Conservation (phyloP, 2,113 vertebrate genomes). For the Phrynocephalus versicolor region DNA sequence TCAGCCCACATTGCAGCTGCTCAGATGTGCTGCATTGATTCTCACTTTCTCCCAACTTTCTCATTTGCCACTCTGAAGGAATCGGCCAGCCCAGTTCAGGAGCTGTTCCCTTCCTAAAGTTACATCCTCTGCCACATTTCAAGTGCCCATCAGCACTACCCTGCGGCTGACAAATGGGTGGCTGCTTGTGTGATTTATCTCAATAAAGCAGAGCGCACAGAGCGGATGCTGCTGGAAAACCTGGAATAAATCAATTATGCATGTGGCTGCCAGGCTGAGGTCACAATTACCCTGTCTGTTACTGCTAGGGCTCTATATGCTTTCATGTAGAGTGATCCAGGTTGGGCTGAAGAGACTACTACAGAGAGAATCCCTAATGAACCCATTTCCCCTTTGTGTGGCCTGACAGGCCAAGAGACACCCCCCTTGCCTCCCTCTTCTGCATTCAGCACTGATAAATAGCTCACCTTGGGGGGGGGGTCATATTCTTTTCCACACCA, state of each 20-base stretch:
- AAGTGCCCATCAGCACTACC: background rate
- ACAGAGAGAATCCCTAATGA: background rate
- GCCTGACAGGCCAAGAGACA: background rate
- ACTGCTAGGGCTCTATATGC: background rate
- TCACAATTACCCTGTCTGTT: conserved; percentile 11
- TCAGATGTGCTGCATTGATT: background rate
- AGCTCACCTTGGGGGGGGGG: background rate
- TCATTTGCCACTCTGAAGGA: background rate
- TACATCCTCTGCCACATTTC: background rate
- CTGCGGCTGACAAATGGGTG: background rate
- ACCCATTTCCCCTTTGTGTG: background rate
- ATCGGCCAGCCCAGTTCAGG: background rate
- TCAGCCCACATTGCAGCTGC: background rate
- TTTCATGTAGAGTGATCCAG: background rate
- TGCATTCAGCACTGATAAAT: background rate
- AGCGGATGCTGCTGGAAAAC: background rate
- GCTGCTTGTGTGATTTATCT: background rate
- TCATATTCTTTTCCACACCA: background rate
- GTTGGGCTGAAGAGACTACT: background rate
- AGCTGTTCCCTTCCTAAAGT: background rate
- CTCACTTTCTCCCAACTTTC: background rate
- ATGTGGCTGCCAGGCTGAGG: background rate
- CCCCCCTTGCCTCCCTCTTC: background rate
- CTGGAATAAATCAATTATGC: background rate
- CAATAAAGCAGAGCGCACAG: background rate